Base-by-base conservation (phyloP, 2,797 vertebrate species). In the Sphaeramia orbicularis region DNA sequence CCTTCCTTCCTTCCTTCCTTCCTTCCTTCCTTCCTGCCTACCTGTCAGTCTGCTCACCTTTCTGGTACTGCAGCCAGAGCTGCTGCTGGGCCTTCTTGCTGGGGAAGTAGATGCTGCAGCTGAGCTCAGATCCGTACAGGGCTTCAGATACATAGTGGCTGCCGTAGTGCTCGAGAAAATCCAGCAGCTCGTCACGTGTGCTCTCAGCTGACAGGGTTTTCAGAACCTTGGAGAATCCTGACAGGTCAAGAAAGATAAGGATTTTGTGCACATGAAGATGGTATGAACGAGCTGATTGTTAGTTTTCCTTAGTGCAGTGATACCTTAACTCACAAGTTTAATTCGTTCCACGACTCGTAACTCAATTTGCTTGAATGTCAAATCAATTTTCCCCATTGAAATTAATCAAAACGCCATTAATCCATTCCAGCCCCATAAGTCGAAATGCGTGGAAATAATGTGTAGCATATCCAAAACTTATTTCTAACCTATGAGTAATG, bases 21-120 rank as follows among this genome's bases (percentile, higher is more conserved):
- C n/a, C n/a, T n/a, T n/a, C n/a, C n/a, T n/a, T n/a, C n/a, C n/a
- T n/a, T n/a, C n/a, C n/a, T n/a, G n/a, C n/a, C n/a, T 12, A 19
- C 38, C 49, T 38, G 41, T 56, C 45, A 12, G 48, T 16, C 24
- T 4, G 38, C 86, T 88, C 72, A 99, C 98, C 98, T 97, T 99
- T 99, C 94, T 99, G 98, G 76, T 99, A 99, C 94, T 99, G 98
- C 21, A 98, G 94, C 98, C 98, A 99, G 52, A 99, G 96, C 89
- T 99, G 98, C 92, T 99, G 98, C 93, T 99, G 98, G 30, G 96
- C 93, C 89, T 97, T 99, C 93, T 98, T 99, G 93, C 96, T 99
- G 88, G 98, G 97, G 79, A 99, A 99, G 88, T 96, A 96, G 89
- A 99, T 97, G 91, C 91, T 94, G 89, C 98, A 99, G 90, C 95